Percentiles rank a stretch among this genome's conserved stretches.
Evolutionary conservation across 2,888 invertebrate genomes (phyloP).

Genomic region (Tipula lateralis): DNA sequence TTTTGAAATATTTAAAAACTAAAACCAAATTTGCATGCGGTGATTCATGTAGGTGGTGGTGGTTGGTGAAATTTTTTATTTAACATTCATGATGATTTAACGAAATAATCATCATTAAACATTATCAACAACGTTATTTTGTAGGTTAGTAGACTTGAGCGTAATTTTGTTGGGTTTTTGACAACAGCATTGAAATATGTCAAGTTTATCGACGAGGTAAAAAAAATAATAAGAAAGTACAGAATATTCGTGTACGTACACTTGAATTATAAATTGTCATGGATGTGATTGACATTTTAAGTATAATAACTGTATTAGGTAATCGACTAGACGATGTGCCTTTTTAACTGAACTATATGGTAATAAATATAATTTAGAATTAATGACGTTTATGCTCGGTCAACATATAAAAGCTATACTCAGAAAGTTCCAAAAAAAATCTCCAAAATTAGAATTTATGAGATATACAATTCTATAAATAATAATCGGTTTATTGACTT

Average conservation of each 20-base stretch:
- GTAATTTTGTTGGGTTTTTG: background rate
- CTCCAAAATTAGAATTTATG: too few relatives aligned
- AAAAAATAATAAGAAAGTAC: background rate
- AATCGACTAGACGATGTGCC: background rate
- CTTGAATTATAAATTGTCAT: background rate
- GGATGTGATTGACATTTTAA: background rate
- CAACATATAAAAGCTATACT: too few relatives aligned
- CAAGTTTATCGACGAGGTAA: background rate
- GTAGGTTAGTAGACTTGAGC: slow-evolving; percentile 11
- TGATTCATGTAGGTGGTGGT: slow-evolving; percentile 20
- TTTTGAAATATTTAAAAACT: background rate
- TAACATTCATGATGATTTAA: slow-evolving; percentile 15
- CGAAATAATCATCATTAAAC: background rate
- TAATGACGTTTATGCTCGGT: too few relatives aligned
- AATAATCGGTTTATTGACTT: too few relatives aligned
- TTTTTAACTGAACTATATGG: background rate
- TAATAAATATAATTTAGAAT: too few relatives aligned
- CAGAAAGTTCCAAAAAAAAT: too few relatives aligned
- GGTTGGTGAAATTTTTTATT: background rate
- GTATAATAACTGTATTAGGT: background rate
- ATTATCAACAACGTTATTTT: background rate
- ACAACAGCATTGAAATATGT: background rate
- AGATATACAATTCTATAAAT: too few relatives aligned
- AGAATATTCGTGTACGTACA: background rate
- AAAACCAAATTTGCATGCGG: background rate